Evolutionary conservation across 2,113 vertebrate genomes (phyloP), one percentile per base, ranked within the genome.

Genomic region (Himantopus leucocephalus): DNA sequence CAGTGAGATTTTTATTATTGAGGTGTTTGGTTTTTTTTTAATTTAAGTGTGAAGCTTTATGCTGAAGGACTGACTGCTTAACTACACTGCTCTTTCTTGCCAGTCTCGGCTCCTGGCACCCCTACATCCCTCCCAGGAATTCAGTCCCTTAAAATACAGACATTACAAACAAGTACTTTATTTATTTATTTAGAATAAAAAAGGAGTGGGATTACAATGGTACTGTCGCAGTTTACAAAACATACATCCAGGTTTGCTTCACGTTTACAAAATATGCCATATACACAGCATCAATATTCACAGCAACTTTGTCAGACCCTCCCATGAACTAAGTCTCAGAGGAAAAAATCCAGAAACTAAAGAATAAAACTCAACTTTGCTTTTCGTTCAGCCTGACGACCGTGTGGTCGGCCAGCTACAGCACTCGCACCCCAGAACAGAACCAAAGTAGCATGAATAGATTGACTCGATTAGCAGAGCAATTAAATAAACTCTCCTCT

Each of bases 111-210:
- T 79, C 34, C 11, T 37, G 35, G 45, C 18, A 50, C 27, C 22
- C 45, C 14, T 45, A 4, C 3, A 10, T 34, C 30, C 35, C 79
- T 63, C 70, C 68, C 45, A 63, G 41, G 29, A 90, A 32, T 27
- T 48, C 58, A 70, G 12, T 58, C 64, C 21, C 73, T 71, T 53
- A 76, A 93, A 14, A 91, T 20, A 90, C 73, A 96, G 23, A 30
- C 27, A 0, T 73, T 39, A 78, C 76, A 92, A 79, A 76, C 22
- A 43, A n/a, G 75, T 68, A 59, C 43, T 63, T 88, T 37, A 35
- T 74, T 90, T 94, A 48, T 97, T 96, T 96, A 97, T 96, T 97
- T 94, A 75, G 63, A 94, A 90, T 95, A 78, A 92, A 96, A 97
- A 97, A 88, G 76, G 91, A 56, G 90, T 48, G 58, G 92, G 88